These are phyloP conservation scores for Acrobasis consociella DNA, from an alignment of 2,888 invertebrate genomes.

Conservation along the genomic window DNA sequence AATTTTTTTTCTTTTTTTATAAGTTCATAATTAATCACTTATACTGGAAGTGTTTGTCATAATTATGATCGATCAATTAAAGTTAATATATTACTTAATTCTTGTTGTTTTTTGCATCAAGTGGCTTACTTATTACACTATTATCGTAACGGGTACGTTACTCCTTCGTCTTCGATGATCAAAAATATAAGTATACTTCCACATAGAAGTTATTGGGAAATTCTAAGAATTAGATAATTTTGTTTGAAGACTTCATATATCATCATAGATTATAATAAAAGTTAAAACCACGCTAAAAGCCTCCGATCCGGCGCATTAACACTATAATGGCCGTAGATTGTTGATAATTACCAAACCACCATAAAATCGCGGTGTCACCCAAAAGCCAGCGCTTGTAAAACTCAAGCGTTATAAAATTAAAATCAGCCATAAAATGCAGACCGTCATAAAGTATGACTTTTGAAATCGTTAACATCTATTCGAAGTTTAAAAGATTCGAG, in stretches of 20 bases:
- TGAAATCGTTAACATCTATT: conserved; percentile 62
- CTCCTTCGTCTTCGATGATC: not conserved
- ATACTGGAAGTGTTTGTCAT: not conserved
- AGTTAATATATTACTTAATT: not conserved
- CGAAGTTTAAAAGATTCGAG: conserved; percentile 43
- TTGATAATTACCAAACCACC: conserved; percentile 56
- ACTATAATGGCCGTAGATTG: conserved; percentile 37
- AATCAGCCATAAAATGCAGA: conserved; percentile 67
- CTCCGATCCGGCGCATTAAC: conserved; percentile 47
- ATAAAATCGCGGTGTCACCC: conserved; percentile 69
- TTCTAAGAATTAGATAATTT: not conserved
- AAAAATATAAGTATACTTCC: not conserved
- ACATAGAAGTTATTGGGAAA: not conserved
- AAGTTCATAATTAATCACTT: not conserved
- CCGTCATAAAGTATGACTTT: conserved; percentile 69
- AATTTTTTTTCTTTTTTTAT: not conserved
- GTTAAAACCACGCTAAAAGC: conserved; percentile 44
- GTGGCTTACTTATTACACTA: not conserved
- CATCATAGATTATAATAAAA: not conserved
- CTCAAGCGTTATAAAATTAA: conserved; percentile 54
- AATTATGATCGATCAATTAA: not conserved
- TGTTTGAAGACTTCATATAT: not conserved
- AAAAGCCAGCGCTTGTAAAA: conserved; percentile 42
- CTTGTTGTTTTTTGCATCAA: not conserved
- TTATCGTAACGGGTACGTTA: not conserved